Conservation (phyloP, 2,797 vertebrate species). For the Rhadinocentrus ornatus region DNA sequence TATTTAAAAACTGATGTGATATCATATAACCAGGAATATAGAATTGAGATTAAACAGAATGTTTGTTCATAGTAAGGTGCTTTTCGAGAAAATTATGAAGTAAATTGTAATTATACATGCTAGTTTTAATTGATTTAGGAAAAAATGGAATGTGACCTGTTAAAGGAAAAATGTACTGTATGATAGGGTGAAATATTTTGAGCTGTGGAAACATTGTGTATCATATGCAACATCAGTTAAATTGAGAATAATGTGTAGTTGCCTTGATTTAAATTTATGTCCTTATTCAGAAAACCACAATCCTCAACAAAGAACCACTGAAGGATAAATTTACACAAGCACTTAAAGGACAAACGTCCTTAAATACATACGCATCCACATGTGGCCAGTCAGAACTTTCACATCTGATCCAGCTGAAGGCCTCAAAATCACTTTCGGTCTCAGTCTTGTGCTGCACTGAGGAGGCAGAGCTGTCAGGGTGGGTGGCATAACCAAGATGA, state of each 20-base stretch:
- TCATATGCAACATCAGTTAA: not conserved
- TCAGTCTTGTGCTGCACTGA: conserved; percentile 41
- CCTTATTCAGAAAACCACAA: not conserved
- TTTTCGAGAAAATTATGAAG: not conserved
- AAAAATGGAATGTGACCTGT: not conserved
- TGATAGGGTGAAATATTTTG: not conserved
- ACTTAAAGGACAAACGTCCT: not conserved
- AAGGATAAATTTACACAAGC: conserved; percentile 16
- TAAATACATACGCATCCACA: conserved; percentile 3
- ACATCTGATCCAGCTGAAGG: conserved; percentile 54
- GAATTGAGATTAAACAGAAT: not conserved
- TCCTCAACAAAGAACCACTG: conserved; percentile 8
- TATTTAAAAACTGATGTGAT: not conserved
- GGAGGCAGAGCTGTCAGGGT: conserved; percentile 64
- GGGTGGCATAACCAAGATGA: conserved; percentile 68
- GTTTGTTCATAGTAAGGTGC: not conserved
- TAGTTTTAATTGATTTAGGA: not conserved
- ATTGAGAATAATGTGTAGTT: conserved; percentile 1
- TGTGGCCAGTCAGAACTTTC: conserved; percentile 33
- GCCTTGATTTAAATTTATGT: conserved; percentile 17
- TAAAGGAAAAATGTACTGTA: not conserved
- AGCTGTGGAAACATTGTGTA: conserved; percentile 4
- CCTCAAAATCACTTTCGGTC: conserved; percentile 42
- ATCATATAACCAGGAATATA: not conserved
- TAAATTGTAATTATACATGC: not conserved